A percentile compares a stretch with the other conserved stretches of the same genome.
These are phyloP conservation scores for Gallinago paraguaiae DNA, from an alignment of 2,113 vertebrate species.

Conservation along the genomic window DNA sequence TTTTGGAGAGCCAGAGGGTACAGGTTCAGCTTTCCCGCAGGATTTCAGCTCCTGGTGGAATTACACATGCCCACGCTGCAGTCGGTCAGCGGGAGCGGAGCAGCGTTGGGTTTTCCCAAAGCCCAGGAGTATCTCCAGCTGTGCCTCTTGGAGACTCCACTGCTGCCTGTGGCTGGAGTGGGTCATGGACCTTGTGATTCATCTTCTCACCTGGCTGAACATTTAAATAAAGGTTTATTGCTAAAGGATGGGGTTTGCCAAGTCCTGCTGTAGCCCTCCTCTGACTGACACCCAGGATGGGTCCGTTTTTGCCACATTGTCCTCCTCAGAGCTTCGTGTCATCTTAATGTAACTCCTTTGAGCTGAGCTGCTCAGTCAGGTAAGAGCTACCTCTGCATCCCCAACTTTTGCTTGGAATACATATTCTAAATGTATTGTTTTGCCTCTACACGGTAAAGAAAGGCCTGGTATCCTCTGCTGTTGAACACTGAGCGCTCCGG, in stretches of 20 bases:
- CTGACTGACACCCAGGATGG: background rate
- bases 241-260: background rate
- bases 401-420: background rate
- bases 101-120: background rate
- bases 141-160: accelerated
- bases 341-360: background rate
- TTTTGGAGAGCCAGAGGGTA: background rate
- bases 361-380: background rate
- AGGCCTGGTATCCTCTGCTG: background rate
- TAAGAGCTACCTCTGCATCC: background rate
- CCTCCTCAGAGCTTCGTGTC: accelerated
- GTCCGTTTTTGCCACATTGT: background rate
- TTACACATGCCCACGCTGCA: accelerated
- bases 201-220: background rate
- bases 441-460: background rate
- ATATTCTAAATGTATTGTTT: background rate
- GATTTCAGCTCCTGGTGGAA: background rate
- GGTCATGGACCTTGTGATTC: accelerated
- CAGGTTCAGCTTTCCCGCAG: background rate
- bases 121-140: background rate
- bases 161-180: accelerated
- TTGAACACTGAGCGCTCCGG: accelerated
- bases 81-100: accelerated
- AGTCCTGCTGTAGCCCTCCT: background rate
- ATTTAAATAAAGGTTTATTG: background rate